A percentile compares a stretch with the other conserved stretches of the same genome.
Evolutionary conservation across 2,888 invertebrate species (phyloP).

Genomic region (Phengaris alcon): DNA sequence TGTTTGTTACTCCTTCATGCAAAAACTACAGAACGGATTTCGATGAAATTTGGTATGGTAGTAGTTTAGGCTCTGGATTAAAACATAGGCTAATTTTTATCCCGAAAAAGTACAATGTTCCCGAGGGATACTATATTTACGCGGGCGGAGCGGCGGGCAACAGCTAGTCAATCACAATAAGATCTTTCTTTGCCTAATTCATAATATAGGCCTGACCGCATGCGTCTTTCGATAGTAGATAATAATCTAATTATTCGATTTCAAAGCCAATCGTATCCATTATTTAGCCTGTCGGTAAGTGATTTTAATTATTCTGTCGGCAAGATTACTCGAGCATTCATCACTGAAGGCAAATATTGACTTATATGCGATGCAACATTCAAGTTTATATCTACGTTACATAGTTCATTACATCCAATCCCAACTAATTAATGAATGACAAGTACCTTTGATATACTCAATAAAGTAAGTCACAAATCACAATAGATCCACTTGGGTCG

Average conservation of each 20-base stretch:
- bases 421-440: background rate
- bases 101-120: no score
- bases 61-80: no score
- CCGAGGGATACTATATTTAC: no score
- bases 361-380: slow-evolving; percentile 13
- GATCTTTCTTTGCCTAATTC: background rate
- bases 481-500: no score
- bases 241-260: background rate
- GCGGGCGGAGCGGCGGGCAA: no score
- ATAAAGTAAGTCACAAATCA: no score
- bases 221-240: background rate
- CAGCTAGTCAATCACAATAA: background rate
- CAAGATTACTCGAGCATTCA: slow-evolving; percentile 23
- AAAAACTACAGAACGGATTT: no score
- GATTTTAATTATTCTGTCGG: slow-evolving; percentile 23
- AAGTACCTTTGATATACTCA: background rate
- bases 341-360: slow-evolving; percentile 16
- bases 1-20: no score
- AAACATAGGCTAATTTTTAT: no score
- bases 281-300: background rate
- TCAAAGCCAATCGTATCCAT: slow-evolving; percentile 22
- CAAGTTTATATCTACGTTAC: background rate
- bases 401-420: background rate
- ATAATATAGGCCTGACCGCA: background rate
- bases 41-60: no score